phyloP scores from a whole-genome alignment of 2,888 invertebrate species.

The Anodontia alba region DNA sequence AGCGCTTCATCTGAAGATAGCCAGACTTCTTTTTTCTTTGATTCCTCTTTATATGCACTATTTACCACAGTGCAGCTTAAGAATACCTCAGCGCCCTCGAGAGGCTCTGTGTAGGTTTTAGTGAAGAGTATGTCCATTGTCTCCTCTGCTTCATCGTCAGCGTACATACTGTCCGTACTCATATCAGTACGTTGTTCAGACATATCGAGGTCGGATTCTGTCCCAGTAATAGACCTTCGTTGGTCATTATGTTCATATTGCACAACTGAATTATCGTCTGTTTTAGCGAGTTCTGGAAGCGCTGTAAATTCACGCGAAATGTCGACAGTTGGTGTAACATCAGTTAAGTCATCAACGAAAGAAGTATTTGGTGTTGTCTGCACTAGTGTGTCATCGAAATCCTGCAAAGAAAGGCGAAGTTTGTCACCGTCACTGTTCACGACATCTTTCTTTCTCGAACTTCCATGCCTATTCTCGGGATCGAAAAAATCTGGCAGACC shows the following conservation, averaged over 20 bases:
- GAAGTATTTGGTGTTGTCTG: slow-evolving; percentile 22
- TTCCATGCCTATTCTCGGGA: slow-evolving; percentile 48
- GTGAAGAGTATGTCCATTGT: slow-evolving; percentile 71
- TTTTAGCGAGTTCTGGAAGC: slow-evolving; percentile 41
- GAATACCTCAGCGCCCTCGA: slow-evolving; percentile 65
- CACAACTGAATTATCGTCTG: slow-evolving; percentile 36
- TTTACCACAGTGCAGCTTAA: slow-evolving; percentile 61
- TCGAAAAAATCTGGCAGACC: slow-evolving; percentile 57
- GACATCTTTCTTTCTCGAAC: not conserved
- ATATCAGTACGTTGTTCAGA: slow-evolving; percentile 77
- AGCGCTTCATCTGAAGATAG: slow-evolving; percentile 64
- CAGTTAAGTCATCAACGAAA: slow-evolving; percentile 61
- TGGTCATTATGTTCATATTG: slow-evolving; percentile 35
- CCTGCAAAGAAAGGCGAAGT: slow-evolving; percentile 23
- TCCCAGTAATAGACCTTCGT: slow-evolving; percentile 61
- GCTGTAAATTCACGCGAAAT: slow-evolving; percentile 44
- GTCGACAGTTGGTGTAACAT: slow-evolving; percentile 64
- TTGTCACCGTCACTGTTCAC: slow-evolving; percentile 18
- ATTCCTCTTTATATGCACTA: slow-evolving; percentile 53
- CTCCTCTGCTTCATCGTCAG: slow-evolving; percentile 79
- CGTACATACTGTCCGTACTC: slow-evolving; percentile 77
- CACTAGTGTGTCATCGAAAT: slow-evolving; percentile 23
- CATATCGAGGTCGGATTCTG: slow-evolving; percentile 79
- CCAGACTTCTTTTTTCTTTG: slow-evolving; percentile 51
- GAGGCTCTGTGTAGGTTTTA: slow-evolving; percentile 72